These are phyloP conservation scores for Diaperis boleti DNA, from an alignment of 2,888 invertebrate genomes.

Conservation along the genomic window DNA sequence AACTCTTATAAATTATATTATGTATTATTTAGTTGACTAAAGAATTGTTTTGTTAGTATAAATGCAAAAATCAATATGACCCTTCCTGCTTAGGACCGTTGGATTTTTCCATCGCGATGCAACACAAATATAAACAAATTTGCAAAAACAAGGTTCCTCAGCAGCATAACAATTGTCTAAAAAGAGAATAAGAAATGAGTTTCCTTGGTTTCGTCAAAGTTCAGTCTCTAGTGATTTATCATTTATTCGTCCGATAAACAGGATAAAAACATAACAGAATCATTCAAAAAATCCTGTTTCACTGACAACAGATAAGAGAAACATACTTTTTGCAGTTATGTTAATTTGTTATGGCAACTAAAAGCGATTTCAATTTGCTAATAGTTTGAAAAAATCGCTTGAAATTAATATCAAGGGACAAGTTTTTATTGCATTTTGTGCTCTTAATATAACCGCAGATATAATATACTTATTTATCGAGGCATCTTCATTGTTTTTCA, in stretches of 20 bases:
- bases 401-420: neutral
- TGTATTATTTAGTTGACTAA: too few relatives aligned
- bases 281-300: slow-evolving; percentile 3
- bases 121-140: slow-evolving; percentile 5
- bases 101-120: too few relatives aligned
- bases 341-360: slow-evolving; percentile 6
- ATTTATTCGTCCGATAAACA: slow-evolving; percentile 4
- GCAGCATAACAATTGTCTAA: neutral
- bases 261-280: neutral
- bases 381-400: slow-evolving; percentile 6
- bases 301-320: slow-evolving; percentile 3
- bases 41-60: too few relatives aligned
- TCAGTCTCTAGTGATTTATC: neutral
- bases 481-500: slow-evolving; percentile 14
- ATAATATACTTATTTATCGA: slow-evolving; percentile 12
- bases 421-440: neutral
- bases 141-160: neutral
- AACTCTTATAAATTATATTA: too few relatives aligned
- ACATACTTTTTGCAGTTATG: neutral
- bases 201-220: neutral
- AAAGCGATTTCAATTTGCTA: slow-evolving; percentile 1
- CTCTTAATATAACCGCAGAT: neutral
- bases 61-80: too few relatives aligned
- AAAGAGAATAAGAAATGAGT: neutral
- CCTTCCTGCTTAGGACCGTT: too few relatives aligned